Base-by-base conservation (phyloP, 2,113 vertebrate species). In the Donacobius atricapilla region DNA sequence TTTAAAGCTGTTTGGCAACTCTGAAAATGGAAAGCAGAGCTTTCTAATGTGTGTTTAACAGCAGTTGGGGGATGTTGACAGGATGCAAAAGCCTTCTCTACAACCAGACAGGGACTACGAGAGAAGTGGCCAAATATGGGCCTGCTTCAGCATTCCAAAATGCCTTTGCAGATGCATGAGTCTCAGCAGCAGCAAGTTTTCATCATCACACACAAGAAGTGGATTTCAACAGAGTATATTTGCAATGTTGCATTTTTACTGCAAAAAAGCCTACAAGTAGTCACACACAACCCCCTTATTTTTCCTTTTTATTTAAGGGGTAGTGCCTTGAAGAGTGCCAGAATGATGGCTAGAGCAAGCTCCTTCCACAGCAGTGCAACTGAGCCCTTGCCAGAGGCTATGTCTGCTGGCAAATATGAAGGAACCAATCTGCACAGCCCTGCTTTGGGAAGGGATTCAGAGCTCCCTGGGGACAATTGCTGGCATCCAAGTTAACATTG, bases 51-150 rank as follows among this genome's bases (percentile, higher is more conserved):
- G 80, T 6, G 8, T 73, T 63, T 42, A 15, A 88, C 73, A 92
- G 95, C 85, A 92, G 92, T 79, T 51, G 1, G 17, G 96, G 87
- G 96, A 97, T 69, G 92, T 37, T 60, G 87, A 50, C 75, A 83
- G 90, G 64, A 86, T 89, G 70, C 39, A 93, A 93, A 97, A 94
- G 71, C 78, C 60, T 85, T 35, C 71, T 82, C 48, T 16, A 45
- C 77, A 93, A 45, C 82, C 66, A 86, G 70, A 60, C 20, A 45
- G 91, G 66, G 93, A 87, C 93, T 92, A 44, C 12, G 71, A 80
- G 83, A 56, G 30, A 96, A 93, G 93, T 95, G 76, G 91, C 97
- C 97, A 98, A 98, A 98, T 97, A 98, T 89, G 97, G 97, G 96
- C 54, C 90, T 97, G 90, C 89, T 87, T 87, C 89, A 87, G 79